A percentile compares a stretch with the other conserved stretches of the same genome.
These are phyloP conservation scores for Micrastur ruficollis DNA, from an alignment of 2,797 vertebrate species.

Conservation along the genomic window DNA sequence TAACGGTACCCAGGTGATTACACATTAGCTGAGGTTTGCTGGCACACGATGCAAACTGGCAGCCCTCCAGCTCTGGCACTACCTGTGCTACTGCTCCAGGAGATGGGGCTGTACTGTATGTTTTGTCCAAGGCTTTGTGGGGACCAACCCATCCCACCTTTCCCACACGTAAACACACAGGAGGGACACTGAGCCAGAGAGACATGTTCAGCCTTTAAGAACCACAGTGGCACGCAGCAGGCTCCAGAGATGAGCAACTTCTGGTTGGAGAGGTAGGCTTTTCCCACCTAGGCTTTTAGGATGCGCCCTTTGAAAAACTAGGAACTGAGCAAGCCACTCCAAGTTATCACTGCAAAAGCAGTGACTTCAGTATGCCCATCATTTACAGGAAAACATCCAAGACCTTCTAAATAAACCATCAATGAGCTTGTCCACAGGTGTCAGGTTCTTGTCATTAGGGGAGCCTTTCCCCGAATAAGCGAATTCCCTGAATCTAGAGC, in stretches of 20 bases:
- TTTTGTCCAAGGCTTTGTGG: background rate
- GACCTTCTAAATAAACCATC: background rate
- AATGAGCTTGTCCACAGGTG: background rate
- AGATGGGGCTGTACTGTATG: background rate
- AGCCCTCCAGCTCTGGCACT: background rate
- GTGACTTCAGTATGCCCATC: background rate
- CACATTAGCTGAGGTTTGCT: background rate
- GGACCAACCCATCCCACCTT: background rate
- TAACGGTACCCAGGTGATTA: background rate
- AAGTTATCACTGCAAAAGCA: background rate
- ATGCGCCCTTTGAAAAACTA: background rate
- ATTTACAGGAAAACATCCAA: background rate
- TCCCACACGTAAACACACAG: rapidly evolving
- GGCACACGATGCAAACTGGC: background rate
- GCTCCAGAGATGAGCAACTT: background rate
- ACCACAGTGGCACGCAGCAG: background rate
- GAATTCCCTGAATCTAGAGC: background rate
- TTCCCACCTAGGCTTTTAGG: background rate
- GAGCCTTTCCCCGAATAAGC: background rate
- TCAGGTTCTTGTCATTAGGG: background rate
- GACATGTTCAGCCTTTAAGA: background rate
- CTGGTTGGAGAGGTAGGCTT: background rate
- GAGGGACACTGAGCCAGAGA: background rate
- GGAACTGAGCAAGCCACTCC: background rate
- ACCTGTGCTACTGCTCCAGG: background rate